Evolutionary conservation across 2,797 vertebrate species (phyloP), one percentile per base, ranked within the genome.

Genomic region (Gambusia yucatana): DNA sequence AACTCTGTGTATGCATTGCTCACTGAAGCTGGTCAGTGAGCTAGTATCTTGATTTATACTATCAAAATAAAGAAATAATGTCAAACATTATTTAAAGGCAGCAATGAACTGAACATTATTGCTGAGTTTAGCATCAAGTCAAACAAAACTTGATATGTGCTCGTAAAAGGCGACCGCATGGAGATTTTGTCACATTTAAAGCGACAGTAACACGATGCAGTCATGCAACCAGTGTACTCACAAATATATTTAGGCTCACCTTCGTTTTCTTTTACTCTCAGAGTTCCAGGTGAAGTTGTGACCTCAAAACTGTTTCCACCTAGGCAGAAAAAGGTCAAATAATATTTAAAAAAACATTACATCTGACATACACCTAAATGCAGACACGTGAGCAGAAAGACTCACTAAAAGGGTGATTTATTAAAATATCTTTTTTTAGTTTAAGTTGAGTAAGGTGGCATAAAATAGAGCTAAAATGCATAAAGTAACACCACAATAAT

Each of bases 201-300:
- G 28, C 2, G 7, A 5, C 44, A 33, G 7, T 1, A 36, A 47
- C 3, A 30, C 25, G n/a, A 30, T n/a, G 6, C 17, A 0, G 7
- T 46, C 16, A 28, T 36, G 2, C 7, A 22, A 17, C 3, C 22
- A 71, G 25, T 57, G 20, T 52, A 52, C 10, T 25, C 50, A 72
- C 3, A 11, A 50, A 61, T 30, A 6, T n/a, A 30, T 71, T 72
- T 30, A 77, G 28, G 90, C 94, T 93, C 78, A 96, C 96, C 95
- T 0, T 73, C 17, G 84, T 93, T 92, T 80, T 96, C 94, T 63
- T 89, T 87, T 0, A 94, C 94, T 6, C 2, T 70, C 30, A 95
- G 76, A 3, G 82, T 1, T 33, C 43, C 0, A 0, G 72, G 84
- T 0, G 0, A 0, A 67, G 90, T 87, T 13, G 71, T 76, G 77